Base-by-base conservation (phyloP, 2,113 vertebrate genomes). In the Mesembrinibis cayennensis region DNA sequence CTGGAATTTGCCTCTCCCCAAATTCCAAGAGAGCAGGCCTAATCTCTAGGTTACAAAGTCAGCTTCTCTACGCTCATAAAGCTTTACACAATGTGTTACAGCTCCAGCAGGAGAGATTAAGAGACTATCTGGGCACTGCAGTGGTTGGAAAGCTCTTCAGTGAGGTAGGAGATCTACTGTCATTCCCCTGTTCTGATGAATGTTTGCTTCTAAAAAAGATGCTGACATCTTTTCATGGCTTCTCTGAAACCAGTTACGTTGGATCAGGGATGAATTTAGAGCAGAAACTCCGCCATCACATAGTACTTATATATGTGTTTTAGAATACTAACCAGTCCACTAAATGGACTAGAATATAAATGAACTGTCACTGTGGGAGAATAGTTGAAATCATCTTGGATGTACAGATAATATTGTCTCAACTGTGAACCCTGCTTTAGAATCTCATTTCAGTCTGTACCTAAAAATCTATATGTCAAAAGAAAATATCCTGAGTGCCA, bases 391-490 rank as follows among this genome's bases (percentile, higher is more conserved):
- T 78, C 18, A 58, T 87, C 69, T 23, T 40, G 47, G 66, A 74
- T 90, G 73, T 87, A 95, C 70, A 92, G 66, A 89, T 87, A 92
- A 96, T 86, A 86, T 76, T 94, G 82, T 89, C 78, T 86, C 77
- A 89, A 38, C 56, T 95, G 63, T 86, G 85, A 76, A 88, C 81
- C 63, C 66, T 77, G 66, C 85, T 97, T 96, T 89, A 94, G 67
- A 96, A 78, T 72, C 94, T 80, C 93, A 94, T 97, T 97, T 97
- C 93, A 92, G 95, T 62, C 42, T 94, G 93, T 72, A 87, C 94
- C 96, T 97, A 95, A 91, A 97, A 97, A 96, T 96, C 89, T 89
- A 95, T 97, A 66, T 69, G 89, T 98, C 95, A 97, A 86, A 96
- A 96, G 78, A 92, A 96, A 95, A 91, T 94, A 94, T 86, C 93